A percentile compares a stretch with the other conserved stretches of the same genome.
Conservation (phyloP, 1,140 invertebrate species). For the Dendrolimus kikuchii region DNA sequence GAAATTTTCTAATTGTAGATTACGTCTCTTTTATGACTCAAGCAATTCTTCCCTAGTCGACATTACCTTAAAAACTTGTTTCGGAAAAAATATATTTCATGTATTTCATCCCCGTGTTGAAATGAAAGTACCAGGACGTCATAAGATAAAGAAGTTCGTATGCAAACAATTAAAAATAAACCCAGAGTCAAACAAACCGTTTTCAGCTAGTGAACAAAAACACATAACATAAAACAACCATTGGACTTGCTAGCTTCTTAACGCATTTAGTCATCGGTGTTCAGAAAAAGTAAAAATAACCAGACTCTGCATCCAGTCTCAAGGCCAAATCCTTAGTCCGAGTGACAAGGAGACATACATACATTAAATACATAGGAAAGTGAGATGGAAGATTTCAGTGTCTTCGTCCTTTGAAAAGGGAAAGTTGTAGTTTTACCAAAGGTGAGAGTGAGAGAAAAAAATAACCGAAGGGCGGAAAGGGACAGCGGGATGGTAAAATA, state of each 20-base stretch:
- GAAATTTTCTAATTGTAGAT: too few relatives aligned
- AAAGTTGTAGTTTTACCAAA: conserved; percentile 60
- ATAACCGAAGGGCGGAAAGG: conserved; percentile 50
- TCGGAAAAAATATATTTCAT: too few relatives aligned
- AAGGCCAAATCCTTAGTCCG: conserved; percentile 64
- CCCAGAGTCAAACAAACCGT: too few relatives aligned
- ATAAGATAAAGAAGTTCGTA: too few relatives aligned
- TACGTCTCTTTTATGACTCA: too few relatives aligned
- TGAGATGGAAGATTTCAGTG: conserved; percentile 29
- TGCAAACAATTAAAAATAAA: too few relatives aligned
- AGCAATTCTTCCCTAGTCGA: too few relatives aligned
- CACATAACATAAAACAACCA: conserved; percentile 17
- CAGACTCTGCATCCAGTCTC: conserved; percentile 60
- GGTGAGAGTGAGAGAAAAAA: conserved; percentile 70
- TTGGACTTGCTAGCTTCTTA: conserved; percentile 36
- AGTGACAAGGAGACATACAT: conserved; percentile 31
- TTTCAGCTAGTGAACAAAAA: neutral
- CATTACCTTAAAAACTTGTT: too few relatives aligned
- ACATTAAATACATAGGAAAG: conserved; percentile 6
- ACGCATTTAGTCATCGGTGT: conserved; percentile 65
- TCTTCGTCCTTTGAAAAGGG: conserved; percentile 71
- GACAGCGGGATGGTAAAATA: conserved; percentile 20
- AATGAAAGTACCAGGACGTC: too few relatives aligned
- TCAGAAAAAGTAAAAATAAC: conserved; percentile 67
- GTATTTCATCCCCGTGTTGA: too few relatives aligned